Percentiles rank a stretch among this genome's conserved stretches.
Evolutionary conservation across 2,888 invertebrate genomes (phyloP).

Genomic region (Acleris laterana): DNA sequence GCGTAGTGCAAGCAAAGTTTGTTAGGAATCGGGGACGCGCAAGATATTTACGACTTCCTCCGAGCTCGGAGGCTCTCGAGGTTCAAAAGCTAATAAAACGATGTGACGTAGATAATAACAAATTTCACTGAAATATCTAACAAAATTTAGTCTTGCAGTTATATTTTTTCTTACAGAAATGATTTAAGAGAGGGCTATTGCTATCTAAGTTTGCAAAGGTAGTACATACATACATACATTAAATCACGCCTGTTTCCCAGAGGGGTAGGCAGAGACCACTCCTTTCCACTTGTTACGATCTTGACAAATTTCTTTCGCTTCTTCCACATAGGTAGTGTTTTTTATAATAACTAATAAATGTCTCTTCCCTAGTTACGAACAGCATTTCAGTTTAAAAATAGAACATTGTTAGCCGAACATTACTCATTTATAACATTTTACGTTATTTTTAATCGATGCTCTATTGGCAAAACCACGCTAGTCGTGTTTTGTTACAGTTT

Average conservation of each 20-base stretch:
- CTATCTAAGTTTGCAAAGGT: no score
- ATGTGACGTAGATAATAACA: slow-evolving; percentile 59
- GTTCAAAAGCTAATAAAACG: slow-evolving; percentile 74
- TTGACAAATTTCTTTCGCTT: no score
- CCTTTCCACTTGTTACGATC: no score
- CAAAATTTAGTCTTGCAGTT: slow-evolving; percentile 4
- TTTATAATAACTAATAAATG: no score
- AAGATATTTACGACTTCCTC: slow-evolving; percentile 75
- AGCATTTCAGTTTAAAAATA: neutral
- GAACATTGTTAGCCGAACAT: neutral
- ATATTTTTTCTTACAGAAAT: no score
- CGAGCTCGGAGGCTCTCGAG: slow-evolving; percentile 61
- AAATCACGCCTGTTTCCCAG: no score
- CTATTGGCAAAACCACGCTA: slow-evolving; percentile 4
- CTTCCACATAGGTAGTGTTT: no score
- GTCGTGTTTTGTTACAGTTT: slow-evolving; percentile 14
- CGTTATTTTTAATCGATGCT: slow-evolving; percentile 12
- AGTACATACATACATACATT: no score
- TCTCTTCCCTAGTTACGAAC: no score
- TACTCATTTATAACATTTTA: neutral
- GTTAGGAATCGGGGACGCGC: slow-evolving; percentile 66
- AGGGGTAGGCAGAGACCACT: no score
- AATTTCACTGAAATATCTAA: slow-evolving; percentile 36
- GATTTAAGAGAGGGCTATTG: no score
- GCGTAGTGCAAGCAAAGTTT: slow-evolving; percentile 65